Conservation (phyloP, 2,797 vertebrate genomes). For the Cossypha polioptera region DNA sequence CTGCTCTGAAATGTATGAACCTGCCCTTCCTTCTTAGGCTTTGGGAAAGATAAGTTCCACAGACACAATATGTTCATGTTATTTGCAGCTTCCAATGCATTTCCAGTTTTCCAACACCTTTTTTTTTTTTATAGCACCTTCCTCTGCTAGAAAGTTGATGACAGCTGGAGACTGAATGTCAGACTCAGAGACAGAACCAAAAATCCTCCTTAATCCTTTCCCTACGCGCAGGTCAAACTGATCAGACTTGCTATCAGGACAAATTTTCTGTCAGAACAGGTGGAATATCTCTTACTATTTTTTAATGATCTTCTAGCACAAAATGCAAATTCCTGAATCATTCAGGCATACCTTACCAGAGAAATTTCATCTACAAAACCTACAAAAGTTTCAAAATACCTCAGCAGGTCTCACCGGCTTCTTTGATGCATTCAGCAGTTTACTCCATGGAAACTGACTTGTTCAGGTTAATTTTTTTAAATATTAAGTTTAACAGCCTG, state of each 20-base stretch:
- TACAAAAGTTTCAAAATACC: neutral
- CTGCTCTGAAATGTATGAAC: neutral
- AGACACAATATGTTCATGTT: neutral
- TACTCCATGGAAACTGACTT: neutral
- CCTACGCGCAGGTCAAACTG: neutral
- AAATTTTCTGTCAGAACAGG: neutral
- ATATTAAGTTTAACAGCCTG: neutral
- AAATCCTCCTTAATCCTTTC: neutral
- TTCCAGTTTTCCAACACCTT: neutral
- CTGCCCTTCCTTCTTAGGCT: neutral
- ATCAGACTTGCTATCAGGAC: neutral
- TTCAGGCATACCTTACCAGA: neutral
- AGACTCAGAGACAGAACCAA: neutral
- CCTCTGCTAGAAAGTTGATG: neutral
- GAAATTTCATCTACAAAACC: neutral
- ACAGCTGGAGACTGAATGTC: constrained; percentile 23
- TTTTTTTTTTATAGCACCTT: neutral
- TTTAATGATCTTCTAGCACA: neutral
- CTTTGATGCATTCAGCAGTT: neutral
- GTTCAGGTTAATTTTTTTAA: neutral
- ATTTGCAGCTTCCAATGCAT: constrained; percentile 1
- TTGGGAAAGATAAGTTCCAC: neutral
- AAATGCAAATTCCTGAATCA: neutral
- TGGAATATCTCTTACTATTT: neutral
- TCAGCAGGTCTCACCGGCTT: neutral